A percentile compares a stretch with the other conserved stretches of the same genome.
These are phyloP conservation scores for Cavia porcellus DNA, from an alignment of 2,113 vertebrate genomes.

Conservation along the genomic window DNA sequence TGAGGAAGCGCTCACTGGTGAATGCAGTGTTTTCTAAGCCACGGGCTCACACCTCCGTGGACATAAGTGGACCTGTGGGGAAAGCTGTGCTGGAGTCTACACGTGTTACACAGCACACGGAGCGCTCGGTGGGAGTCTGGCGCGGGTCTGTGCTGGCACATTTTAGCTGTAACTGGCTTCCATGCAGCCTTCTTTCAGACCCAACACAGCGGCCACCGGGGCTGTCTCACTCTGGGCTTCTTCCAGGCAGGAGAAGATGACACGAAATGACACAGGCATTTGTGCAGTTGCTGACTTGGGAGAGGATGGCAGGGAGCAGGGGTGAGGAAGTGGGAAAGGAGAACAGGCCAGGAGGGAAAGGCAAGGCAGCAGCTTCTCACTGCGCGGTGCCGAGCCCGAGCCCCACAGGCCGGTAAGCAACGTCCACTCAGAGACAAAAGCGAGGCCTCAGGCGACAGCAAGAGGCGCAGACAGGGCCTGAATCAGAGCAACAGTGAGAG, in stretches of 20 bases:
- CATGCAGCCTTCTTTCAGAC: background rate
- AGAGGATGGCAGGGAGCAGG: background rate
- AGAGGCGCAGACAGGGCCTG: accelerated
- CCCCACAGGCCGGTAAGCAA: background rate
- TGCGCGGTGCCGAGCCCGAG: background rate
- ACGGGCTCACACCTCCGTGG: background rate
- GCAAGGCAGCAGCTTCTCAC: background rate
- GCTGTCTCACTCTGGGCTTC: background rate
- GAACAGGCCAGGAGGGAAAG: background rate
- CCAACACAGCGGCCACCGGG: background rate
- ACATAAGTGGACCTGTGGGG: background rate
- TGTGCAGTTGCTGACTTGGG: background rate
- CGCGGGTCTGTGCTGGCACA: background rate
- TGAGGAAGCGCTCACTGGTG: no score
- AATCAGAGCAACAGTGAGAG: background rate
- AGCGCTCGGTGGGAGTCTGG: background rate
- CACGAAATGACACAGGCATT: background rate
- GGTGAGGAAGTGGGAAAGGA: background rate
- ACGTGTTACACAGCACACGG: background rate
- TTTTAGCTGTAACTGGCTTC: background rate
- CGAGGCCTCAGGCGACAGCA: background rate
- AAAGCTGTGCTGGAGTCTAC: background rate
- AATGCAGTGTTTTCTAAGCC: background rate
- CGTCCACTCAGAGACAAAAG: background rate
- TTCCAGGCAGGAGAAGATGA: background rate